A percentile compares a stretch with the other conserved stretches of the same genome.
Evolutionary conservation across 2,888 invertebrate species (phyloP).

Genomic region (Hedya salicella): DNA sequence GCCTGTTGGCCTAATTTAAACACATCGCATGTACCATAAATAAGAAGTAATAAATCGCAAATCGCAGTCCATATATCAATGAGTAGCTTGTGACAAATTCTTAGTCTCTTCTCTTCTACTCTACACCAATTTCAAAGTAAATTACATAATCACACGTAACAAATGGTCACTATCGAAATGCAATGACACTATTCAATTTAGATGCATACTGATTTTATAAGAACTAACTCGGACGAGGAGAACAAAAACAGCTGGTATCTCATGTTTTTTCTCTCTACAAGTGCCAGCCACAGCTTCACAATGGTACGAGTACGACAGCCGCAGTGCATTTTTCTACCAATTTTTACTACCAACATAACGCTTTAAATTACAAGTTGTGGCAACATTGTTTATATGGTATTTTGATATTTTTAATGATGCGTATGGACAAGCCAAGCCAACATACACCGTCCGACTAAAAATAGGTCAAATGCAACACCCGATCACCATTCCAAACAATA

Average conservation of each 20-base stretch:
- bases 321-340: constrained; percentile 37
- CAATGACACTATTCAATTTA: constrained; percentile 80
- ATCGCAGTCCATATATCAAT: constrained; percentile 66
- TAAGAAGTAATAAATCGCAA: constrained; percentile 73
- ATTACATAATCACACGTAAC: constrained; percentile 62
- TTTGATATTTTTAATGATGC: too few relatives aligned
- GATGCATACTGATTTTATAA: constrained; percentile 76
- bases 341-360: constrained; percentile 37
- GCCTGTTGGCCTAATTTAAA: constrained; percentile 63
- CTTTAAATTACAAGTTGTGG: neutral
- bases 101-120: constrained; percentile 66
- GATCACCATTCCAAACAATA: too few relatives aligned
- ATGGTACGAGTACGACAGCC: constrained; percentile 14
- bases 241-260: constrained; percentile 81
- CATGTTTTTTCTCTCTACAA: constrained; percentile 65
- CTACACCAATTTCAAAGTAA: constrained; percentile 64
- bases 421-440: too few relatives aligned
- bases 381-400: constrained; percentile 13
- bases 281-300: constrained; percentile 41
- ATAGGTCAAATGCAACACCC: too few relatives aligned
- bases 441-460: too few relatives aligned
- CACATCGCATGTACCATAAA: constrained; percentile 64
- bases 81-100: constrained; percentile 71
- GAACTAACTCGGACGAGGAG: constrained; percentile 65
- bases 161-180: constrained; percentile 67